These are phyloP conservation scores for Tinea trinotella DNA, from an alignment of 2,888 invertebrate species.

Conservation along the genomic window DNA sequence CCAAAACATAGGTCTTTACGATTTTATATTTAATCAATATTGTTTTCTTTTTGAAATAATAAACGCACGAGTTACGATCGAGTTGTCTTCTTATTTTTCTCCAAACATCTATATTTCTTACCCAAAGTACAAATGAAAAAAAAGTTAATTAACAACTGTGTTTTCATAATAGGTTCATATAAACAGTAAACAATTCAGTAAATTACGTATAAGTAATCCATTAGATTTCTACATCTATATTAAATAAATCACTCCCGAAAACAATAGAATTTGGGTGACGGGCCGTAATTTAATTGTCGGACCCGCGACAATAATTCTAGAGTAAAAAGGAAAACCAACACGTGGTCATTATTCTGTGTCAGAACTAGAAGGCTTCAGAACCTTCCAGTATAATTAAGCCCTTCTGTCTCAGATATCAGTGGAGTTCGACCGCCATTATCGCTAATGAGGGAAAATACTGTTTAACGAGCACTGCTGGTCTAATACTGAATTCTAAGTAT, in stretches of 20 bases:
- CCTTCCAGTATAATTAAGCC: constrained; percentile 44
- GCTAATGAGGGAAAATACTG: constrained; percentile 41
- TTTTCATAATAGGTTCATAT: too few species aligned
- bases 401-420: constrained; percentile 49
- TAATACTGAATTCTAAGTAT: too few species aligned
- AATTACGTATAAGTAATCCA: background rate
- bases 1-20: background rate
- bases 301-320: background rate
- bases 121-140: too few species aligned
- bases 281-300: constrained; percentile 2
- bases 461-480: background rate
- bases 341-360: constrained; percentile 16
- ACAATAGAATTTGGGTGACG: constrained; percentile 1
- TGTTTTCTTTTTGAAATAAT: background rate
- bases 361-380: background rate
- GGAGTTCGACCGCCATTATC: constrained; percentile 43
- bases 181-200: too few species aligned
- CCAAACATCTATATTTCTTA: too few species aligned
- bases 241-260: constrained; percentile 9
- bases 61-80: background rate
- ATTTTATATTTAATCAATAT: background rate
- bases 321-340: constrained; percentile 16
- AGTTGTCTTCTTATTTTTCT: too few species aligned
- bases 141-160: too few species aligned
- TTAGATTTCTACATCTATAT: constrained; percentile 4